Evolutionary conservation across 2,113 vertebrate genomes (phyloP).

Genomic region (Plecotus auritus): DNA sequence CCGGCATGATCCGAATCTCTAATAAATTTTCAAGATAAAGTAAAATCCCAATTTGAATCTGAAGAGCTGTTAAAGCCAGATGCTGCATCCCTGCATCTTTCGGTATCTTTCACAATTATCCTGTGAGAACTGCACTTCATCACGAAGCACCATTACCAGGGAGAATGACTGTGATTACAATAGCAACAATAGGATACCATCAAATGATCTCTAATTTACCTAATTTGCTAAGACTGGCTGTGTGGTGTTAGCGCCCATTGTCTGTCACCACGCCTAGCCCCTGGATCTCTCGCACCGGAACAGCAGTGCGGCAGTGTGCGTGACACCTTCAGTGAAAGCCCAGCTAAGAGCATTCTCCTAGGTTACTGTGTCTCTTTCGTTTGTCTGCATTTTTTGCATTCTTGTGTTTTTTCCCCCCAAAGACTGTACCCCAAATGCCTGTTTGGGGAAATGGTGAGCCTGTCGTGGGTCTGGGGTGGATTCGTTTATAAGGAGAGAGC

Average conservation of each 20-base stretch:
- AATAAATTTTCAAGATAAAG: conserved; percentile 87
- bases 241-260: conserved; percentile 68
- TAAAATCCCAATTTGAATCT: conserved; percentile 86
- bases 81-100: conserved; percentile 83
- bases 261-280: conserved; percentile 67
- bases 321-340: conserved; percentile 52
- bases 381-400: background rate
- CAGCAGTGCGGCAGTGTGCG: conserved; percentile 66
- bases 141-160: conserved; percentile 81
- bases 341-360: conserved; percentile 39
- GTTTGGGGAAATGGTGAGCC: conserved; percentile 62
- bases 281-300: conserved; percentile 74
- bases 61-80: conserved; percentile 87
- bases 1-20: conserved; percentile 86
- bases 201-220: conserved; percentile 81
- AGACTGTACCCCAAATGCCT: conserved; percentile 41
- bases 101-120: conserved; percentile 82
- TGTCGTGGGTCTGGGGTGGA: conserved; percentile 41
- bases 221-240: conserved; percentile 82
- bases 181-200: conserved; percentile 82
- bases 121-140: conserved; percentile 82
- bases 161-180: conserved; percentile 86
- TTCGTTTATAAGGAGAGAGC: conserved; percentile 22
- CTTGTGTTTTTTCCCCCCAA: background rate
- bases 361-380: conserved; percentile 36